phyloP scores from a whole-genome alignment of 2,113 vertebrate genomes.

The Hassar affinis region DNA sequence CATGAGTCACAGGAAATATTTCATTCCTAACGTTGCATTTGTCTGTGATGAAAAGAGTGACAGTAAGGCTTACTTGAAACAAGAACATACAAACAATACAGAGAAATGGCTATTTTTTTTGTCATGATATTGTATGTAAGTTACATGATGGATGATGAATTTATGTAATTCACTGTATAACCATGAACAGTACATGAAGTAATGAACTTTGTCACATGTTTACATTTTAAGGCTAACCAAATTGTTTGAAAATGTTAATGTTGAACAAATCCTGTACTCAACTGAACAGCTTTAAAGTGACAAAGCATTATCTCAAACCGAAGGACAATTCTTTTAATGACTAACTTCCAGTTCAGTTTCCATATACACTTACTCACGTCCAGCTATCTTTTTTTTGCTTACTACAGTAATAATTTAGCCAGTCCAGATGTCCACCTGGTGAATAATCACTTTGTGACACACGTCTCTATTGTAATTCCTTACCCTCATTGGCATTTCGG shows the following conservation, averaged over 20 bases:
- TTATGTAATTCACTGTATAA: neutral
- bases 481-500: constrained; percentile 48
- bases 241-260: constrained; percentile 66
- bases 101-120: no score
- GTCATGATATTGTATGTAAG: neutral
- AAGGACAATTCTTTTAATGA: constrained; percentile 52
- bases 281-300: constrained; percentile 34
- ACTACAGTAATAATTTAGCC: constrained; percentile 33
- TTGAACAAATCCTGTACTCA: constrained; percentile 54
- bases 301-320: neutral
- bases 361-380: constrained; percentile 42
- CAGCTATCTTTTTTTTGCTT: constrained; percentile 42
- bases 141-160: neutral
- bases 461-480: constrained; percentile 68
- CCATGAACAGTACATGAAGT: neutral
- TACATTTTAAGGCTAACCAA: constrained; percentile 58
- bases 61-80: neutral
- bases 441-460: constrained; percentile 70
- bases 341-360: constrained; percentile 55
- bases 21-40: neutral
- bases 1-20: neutral
- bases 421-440: constrained; percentile 56
- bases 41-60: no score
- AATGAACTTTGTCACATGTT: constrained; percentile 63
- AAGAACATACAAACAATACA: neutral